These are phyloP conservation scores for Cactoblastis cactorum DNA, from an alignment of 2,888 invertebrate species.

Conservation along the genomic window DNA sequence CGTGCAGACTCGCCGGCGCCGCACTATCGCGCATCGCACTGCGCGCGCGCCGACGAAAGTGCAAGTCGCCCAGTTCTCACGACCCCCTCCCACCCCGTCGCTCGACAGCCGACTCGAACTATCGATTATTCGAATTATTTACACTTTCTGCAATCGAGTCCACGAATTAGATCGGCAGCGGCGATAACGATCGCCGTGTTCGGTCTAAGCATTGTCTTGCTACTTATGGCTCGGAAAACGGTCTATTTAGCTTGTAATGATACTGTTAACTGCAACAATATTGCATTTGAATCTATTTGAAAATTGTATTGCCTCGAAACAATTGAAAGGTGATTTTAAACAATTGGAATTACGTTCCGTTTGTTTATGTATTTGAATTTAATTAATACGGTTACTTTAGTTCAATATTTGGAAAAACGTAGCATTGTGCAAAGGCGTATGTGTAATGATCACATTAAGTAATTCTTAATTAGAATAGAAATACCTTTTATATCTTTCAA, in stretches of 20 bases:
- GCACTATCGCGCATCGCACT: conserved; percentile 46
- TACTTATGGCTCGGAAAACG: conserved; percentile 17
- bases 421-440: not conserved
- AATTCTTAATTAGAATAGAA: not conserved
- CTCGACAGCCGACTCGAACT: conserved; percentile 40
- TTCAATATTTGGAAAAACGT: too few relatives aligned
- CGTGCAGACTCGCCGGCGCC: conserved; percentile 67
- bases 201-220: conserved; percentile 27
- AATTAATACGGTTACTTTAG: not conserved
- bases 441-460: not conserved
- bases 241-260: conserved; percentile 8
- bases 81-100: conserved; percentile 42
- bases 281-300: conserved; percentile 25
- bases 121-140: conserved; percentile 61
- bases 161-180: conserved; percentile 38
- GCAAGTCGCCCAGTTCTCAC: conserved; percentile 75
- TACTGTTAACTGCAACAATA: conserved; percentile 3
- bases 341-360: conserved; percentile 11
- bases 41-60: conserved; percentile 65
- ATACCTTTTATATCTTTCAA: not conserved
- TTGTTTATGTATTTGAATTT: not conserved
- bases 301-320: not conserved
- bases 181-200: conserved; percentile 39
- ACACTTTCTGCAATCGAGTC: conserved; percentile 53
- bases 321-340: conserved; percentile 1